These are phyloP conservation scores for Phrynosoma blainvillii DNA, from an alignment of 2,113 vertebrate species.

Conservation along the genomic window DNA sequence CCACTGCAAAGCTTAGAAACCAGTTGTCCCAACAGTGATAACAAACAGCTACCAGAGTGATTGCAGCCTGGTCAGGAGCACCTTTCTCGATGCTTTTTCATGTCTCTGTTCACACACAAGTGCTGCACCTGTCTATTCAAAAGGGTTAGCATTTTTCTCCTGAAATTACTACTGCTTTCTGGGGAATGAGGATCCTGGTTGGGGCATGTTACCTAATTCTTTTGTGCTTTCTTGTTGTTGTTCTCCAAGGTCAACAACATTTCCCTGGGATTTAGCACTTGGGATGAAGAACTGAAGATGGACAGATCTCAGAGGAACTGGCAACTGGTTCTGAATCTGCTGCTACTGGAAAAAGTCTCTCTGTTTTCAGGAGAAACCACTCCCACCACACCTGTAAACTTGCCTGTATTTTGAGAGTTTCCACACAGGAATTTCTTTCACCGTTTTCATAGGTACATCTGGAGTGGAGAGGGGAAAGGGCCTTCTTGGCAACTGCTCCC, in stretches of 20 bases:
- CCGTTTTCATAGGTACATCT: too few relatives aligned
- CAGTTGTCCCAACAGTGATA: background rate
- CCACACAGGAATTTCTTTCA: too few relatives aligned
- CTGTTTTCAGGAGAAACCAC: background rate
- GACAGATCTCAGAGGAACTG: background rate
- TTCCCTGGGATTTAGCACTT: background rate
- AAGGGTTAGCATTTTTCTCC: background rate
- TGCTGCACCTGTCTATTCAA: background rate
- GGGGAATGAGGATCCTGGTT: background rate
- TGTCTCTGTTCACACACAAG: background rate
- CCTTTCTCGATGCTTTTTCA: background rate
- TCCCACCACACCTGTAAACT: too few relatives aligned
- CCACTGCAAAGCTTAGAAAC: background rate
- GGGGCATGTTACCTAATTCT: background rate
- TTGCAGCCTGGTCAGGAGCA: background rate
- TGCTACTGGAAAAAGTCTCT: background rate
- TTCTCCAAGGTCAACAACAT: background rate
- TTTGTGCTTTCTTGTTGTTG: background rate
- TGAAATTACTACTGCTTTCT: background rate
- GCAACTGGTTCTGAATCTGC: background rate
- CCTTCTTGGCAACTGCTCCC: too few relatives aligned
- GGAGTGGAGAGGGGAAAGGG: too few relatives aligned
- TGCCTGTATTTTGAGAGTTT: too few relatives aligned
- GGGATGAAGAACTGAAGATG: background rate
- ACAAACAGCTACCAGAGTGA: background rate